These are phyloP conservation scores for Papilio helenus DNA, from an alignment of 1,140 invertebrate genomes.

Conservation along the genomic window DNA sequence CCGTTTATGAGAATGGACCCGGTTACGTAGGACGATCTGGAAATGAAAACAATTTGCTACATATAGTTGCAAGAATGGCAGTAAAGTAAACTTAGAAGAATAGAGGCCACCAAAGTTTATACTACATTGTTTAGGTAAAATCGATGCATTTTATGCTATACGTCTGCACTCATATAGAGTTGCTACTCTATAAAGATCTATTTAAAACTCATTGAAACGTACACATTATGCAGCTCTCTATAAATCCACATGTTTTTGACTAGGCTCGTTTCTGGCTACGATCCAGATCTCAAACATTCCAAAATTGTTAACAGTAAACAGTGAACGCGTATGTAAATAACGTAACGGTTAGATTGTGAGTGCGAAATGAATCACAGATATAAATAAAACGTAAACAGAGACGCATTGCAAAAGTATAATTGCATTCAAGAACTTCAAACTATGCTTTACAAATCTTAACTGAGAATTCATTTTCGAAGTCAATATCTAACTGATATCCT, in stretches of 20 bases:
- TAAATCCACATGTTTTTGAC: slow-evolving; percentile 12
- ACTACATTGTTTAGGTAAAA: not conserved
- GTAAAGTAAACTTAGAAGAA: not conserved
- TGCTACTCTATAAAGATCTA: slow-evolving; percentile 16
- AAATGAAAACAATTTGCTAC: slow-evolving; percentile 48
- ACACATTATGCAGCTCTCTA: not conserved
- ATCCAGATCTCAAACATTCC: slow-evolving; percentile 46
- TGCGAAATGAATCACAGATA: not conserved
- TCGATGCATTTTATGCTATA: not conserved
- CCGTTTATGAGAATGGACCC: slow-evolving; percentile 93
- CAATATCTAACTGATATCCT: too few species aligned
- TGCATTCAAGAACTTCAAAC: too few species aligned
- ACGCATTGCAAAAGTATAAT: not conserved
- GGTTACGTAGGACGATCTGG: slow-evolving; percentile 88
- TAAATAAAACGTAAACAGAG: not conserved
- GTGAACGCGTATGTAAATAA: slow-evolving; percentile 17
- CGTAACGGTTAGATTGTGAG: not conserved
- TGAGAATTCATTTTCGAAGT: too few species aligned
- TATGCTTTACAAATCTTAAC: too few species aligned
- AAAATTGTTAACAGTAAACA: slow-evolving; percentile 41
- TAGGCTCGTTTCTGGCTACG: slow-evolving; percentile 38
- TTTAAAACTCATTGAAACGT: slow-evolving; percentile 37
- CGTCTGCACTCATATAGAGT: not conserved
- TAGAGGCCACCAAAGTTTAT: not conserved
- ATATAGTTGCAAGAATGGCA: not conserved